phyloP scores from a whole-genome alignment of 2,797 vertebrate species.

The Siniperca scherzeri region DNA sequence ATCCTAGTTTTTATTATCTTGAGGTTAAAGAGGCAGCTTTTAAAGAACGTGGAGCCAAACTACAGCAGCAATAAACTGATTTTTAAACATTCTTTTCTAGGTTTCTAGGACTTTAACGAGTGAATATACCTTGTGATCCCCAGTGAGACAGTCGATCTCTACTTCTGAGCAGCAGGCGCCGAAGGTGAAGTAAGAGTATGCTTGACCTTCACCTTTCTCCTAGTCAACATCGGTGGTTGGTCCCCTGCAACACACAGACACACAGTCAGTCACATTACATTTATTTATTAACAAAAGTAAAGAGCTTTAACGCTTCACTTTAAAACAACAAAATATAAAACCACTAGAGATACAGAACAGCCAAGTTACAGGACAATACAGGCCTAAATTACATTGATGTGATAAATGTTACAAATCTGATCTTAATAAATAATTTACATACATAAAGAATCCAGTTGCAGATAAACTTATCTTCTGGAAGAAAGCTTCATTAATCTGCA shows the following conservation, averaged over 20 bases:
- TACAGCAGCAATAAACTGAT: no score
- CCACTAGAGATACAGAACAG: background rate
- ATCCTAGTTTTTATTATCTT: no score
- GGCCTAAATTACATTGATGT: no score
- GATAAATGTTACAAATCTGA: no score
- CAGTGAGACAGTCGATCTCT: constrained; percentile 85
- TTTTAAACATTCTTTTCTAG: no score
- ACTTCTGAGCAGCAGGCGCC: constrained; percentile 84
- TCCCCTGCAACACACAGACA: constrained; percentile 69
- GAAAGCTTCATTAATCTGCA: constrained; percentile 85
- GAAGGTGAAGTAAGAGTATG: constrained; percentile 80
- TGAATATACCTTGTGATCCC: constrained; percentile 81
- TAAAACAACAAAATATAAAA: no score
- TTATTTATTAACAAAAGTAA: no score
- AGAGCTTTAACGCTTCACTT: no score
- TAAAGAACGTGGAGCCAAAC: no score
- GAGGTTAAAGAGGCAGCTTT: no score
- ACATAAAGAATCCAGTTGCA: constrained; percentile 90
- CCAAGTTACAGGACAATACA: no score
- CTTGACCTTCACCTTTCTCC: constrained; percentile 78
- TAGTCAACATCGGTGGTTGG: constrained; percentile 83
- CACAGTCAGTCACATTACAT: background rate
- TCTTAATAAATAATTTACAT: constrained; percentile 37
- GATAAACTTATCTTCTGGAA: constrained; percentile 87
- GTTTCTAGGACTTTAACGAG: background rate